Base-by-base conservation (phyloP, 2,888 invertebrate species). In the Phaedon cochleariae region DNA sequence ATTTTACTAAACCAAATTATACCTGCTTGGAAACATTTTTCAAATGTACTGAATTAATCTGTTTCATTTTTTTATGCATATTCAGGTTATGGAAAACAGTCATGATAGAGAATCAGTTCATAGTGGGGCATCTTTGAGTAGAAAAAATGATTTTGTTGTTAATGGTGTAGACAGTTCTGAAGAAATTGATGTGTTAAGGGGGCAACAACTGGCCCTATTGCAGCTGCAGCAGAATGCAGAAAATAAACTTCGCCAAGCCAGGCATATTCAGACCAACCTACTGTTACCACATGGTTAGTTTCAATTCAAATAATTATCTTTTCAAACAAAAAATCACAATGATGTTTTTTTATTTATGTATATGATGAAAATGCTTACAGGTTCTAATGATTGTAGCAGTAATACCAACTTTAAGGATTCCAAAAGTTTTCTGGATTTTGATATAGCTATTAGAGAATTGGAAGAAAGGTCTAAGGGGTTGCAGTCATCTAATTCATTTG, bases 201-300 rank as follows among this genome's bases (percentile, higher is more conserved):
- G 83, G 57, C 81, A 82, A 59, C 77, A 78, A 49, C 55, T 74
- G 68, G 70, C 79, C 1, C 67, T 83, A 26, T 68, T 83, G 51
- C 77, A 76, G 34, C 70, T 83, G 12, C 81, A 83, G 65, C 77
- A 82, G 61, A 82, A 81, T 69, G 82, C 83, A 20, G 83, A 84
- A 67, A 82, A 80, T 69, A 81, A 82, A 70, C 66, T 83, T 46
- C 73, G 77, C 31, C 80, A 82, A 62, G 83, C 83, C 3, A 74
- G 81, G 52, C 77, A 77, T 29, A 76, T 79, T 26, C 83, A 82
- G 72, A 81, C 81, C 65, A 80, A 79, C 71, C 67, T 83, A 21
- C 49, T 73, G 29, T 49, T 65, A 45, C 49, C 31, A 9, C 31
- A 34, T 9, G 10, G 31, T 34, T 10, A 34, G 31, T 34, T n/a